Conservation (phyloP, 2,888 invertebrate species). For the Drosophila lacicola region DNA sequence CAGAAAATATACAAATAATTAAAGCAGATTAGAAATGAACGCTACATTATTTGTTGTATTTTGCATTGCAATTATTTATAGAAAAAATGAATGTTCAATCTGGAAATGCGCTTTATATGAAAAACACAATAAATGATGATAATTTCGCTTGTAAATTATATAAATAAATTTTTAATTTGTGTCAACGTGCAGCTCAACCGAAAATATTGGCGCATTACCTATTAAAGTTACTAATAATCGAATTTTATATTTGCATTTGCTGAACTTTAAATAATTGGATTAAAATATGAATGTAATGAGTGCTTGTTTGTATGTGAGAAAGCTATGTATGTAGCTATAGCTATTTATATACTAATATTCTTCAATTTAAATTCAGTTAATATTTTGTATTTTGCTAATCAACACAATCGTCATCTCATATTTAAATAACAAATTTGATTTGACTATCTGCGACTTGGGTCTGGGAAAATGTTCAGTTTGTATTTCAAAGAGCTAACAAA, state of each 20-base stretch:
- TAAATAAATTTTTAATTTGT: slow-evolving; percentile 1
- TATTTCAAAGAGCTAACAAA: slow-evolving; percentile 38
- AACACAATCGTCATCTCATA: not conserved
- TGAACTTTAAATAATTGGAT: not conserved
- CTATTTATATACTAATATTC: no score
- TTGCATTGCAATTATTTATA: slow-evolving; percentile 7
- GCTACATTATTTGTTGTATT: slow-evolving; percentile 4
- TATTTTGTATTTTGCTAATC: no score
- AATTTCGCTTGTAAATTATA: slow-evolving; percentile 16
- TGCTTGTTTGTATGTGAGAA: not conserved
- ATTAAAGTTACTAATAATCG: not conserved
- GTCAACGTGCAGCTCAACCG: not conserved
- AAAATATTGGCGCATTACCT: not conserved
- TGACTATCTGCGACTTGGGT: slow-evolving; percentile 13
- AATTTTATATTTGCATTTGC: not conserved
- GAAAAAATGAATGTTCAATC: not conserved
- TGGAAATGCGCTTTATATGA: slow-evolving; percentile 19
- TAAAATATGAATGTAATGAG: not conserved
- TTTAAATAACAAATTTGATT: slow-evolving; percentile 22
- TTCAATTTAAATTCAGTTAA: no score
- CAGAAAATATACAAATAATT: slow-evolving; percentile 5
- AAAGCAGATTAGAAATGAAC: slow-evolving; percentile 14
- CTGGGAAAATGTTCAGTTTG: slow-evolving; percentile 50
- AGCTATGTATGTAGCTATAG: not conserved
- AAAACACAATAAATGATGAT: slow-evolving; percentile 15